A percentile compares a stretch with the other conserved stretches of the same genome.
phyloP scores from a whole-genome alignment of 2,113 vertebrate genomes.

The Cisticola juncidis region DNA sequence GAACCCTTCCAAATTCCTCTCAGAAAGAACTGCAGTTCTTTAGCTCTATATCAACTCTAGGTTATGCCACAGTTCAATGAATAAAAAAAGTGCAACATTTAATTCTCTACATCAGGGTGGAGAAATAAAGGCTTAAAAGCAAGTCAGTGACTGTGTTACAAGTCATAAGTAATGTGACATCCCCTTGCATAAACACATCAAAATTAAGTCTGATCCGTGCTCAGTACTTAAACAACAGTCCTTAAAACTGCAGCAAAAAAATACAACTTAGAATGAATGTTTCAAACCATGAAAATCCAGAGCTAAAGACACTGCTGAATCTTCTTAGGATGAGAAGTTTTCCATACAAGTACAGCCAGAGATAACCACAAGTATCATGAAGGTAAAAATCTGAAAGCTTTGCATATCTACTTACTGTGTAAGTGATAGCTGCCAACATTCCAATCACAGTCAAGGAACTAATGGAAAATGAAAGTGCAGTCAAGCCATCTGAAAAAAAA shows the following conservation, averaged over 20 bases:
- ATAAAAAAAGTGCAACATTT: neutral
- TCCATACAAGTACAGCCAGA: fast-evolving
- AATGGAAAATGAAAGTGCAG: conserved; percentile 94
- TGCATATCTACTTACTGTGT: conserved; percentile 87
- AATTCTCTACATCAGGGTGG: neutral
- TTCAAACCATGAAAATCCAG: neutral
- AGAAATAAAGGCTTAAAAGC: neutral
- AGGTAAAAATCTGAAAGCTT: neutral
- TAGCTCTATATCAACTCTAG: neutral
- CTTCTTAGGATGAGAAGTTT: neutral
- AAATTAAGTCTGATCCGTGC: neutral
- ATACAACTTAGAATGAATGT: neutral
- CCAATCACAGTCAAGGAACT: conserved; percentile 97
- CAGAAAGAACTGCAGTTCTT: neutral
- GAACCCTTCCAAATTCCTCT: neutral
- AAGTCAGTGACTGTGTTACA: neutral
- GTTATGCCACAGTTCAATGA: neutral
- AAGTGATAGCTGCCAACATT: conserved; percentile 97
- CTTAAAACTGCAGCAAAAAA: neutral
- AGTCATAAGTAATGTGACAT: neutral
- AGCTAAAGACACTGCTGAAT: neutral
- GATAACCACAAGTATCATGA: neutral
- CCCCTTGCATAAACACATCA: neutral
- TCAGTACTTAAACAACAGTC: neutral
- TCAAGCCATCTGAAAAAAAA: conserved; percentile 87